A percentile compares a stretch with the other conserved stretches of the same genome.
Conservation (phyloP, 2,888 invertebrate genomes). For the Nemotelus nigrinus region DNA sequence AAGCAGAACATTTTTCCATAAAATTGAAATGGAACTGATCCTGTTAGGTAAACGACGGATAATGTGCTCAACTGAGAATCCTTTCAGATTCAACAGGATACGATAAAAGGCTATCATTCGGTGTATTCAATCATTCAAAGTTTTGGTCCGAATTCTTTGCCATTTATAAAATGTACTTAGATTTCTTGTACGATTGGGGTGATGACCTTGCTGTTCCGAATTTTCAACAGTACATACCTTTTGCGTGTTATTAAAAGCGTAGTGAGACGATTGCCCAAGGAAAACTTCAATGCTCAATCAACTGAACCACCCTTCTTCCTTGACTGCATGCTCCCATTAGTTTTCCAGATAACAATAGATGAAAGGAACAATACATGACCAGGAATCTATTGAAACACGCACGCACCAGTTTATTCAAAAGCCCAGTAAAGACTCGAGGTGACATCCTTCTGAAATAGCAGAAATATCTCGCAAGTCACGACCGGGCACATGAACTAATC, state of each 20-base stretch:
- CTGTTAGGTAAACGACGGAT: not conserved
- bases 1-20: not conserved
- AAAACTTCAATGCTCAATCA: not conserved
- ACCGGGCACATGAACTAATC: not conserved
- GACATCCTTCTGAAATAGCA: constrained; percentile 12
- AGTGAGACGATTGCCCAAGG: too few species aligned
- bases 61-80: too few species aligned
- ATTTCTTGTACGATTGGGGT: too few species aligned
- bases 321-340: not conserved
- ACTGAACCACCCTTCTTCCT: not conserved
- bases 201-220: too few species aligned
- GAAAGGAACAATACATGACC: not conserved
- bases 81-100: too few species aligned
- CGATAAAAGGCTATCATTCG: too few species aligned
- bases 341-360: not conserved
- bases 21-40: not conserved
- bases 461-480: constrained; percentile 15
- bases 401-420: not conserved
- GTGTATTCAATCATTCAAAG: too few species aligned
- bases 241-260: too few species aligned
- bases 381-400: constrained; percentile 1
- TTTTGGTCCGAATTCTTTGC: too few species aligned
- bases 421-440: not conserved
- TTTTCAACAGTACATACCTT: too few species aligned
- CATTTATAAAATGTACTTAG: too few species aligned